A percentile compares a stretch with the other conserved stretches of the same genome.
Conservation (phyloP, 2,888 invertebrate genomes). For the Sisyra terminalis region DNA sequence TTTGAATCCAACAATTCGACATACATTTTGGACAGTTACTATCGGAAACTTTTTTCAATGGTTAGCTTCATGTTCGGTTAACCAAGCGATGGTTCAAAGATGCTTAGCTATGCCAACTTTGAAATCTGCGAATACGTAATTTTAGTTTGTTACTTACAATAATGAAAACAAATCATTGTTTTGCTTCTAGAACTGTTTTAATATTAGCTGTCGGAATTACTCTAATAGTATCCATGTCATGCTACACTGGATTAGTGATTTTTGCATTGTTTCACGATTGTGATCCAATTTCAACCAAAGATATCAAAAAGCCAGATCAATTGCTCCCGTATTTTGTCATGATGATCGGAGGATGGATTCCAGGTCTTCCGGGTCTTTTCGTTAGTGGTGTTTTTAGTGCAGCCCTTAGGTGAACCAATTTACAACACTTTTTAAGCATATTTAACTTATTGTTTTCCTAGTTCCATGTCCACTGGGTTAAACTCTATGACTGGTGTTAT, state of each 20-base stretch:
- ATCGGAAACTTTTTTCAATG: slow-evolving; percentile 67
- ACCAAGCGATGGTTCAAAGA: slow-evolving; percentile 77
- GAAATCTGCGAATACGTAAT: slow-evolving; percentile 49
- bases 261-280: slow-evolving; percentile 73
- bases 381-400: slow-evolving; percentile 79
- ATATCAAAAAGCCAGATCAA: slow-evolving; percentile 54
- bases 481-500: slow-evolving; percentile 71
- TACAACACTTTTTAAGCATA: background rate
- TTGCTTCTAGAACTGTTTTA: slow-evolving; percentile 52
- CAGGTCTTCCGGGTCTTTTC: slow-evolving; percentile 73
- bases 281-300: slow-evolving; percentile 62
- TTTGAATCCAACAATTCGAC: slow-evolving; percentile 55
- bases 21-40: slow-evolving; percentile 65
- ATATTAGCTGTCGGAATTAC: slow-evolving; percentile 65
- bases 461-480: slow-evolving; percentile 63
- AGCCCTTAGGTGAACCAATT: slow-evolving; percentile 47
- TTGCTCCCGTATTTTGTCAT: slow-evolving; percentile 68
- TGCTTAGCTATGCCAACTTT: slow-evolving; percentile 62
- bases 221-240: slow-evolving; percentile 57
- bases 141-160: too few relatives aligned
- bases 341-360: slow-evolving; percentile 54
- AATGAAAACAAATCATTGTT: too few relatives aligned
- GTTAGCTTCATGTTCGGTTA: slow-evolving; percentile 67
- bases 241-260: slow-evolving; percentile 72
- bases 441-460: slow-evolving; percentile 20